Evolutionary conservation across 2,797 vertebrate genomes (phyloP).

Genomic region (Rhincodon typus): DNA sequence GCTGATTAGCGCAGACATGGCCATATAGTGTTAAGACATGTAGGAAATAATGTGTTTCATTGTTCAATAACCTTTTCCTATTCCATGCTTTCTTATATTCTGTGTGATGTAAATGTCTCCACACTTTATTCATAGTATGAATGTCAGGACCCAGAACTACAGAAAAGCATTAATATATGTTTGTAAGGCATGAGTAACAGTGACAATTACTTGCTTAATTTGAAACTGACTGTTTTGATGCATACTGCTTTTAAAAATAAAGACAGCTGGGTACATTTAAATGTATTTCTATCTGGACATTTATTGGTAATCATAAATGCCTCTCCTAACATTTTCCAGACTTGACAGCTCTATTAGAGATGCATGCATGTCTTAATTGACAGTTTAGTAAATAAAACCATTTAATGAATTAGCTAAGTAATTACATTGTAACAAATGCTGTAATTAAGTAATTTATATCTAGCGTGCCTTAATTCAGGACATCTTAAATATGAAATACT

Average conservation of each 20-base stretch:
- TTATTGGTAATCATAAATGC: background rate
- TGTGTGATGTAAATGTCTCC: background rate
- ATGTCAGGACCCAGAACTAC: background rate
- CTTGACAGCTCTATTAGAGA: background rate
- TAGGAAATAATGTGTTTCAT: background rate
- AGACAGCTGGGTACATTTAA: background rate
- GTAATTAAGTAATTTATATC: conserved; percentile 22
- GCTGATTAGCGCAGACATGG: background rate
- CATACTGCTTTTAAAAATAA: background rate
- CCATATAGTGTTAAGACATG: background rate
- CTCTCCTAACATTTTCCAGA: background rate
- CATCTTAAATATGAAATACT: background rate
- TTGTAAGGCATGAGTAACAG: background rate
- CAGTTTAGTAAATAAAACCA: conserved; percentile 8
- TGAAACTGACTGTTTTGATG: conserved; percentile 1
- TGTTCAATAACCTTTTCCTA: background rate
- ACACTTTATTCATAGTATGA: background rate
- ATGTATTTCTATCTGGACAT: background rate
- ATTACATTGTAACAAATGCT: background rate
- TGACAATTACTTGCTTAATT: background rate
- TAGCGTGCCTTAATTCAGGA: background rate
- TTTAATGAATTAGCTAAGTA: background rate
- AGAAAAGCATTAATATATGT: background rate
- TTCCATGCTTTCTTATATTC: background rate
- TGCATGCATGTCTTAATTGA: background rate